These are phyloP conservation scores for Siniperca undulata DNA, from an alignment of 2,797 vertebrate genomes.

Conservation along the genomic window DNA sequence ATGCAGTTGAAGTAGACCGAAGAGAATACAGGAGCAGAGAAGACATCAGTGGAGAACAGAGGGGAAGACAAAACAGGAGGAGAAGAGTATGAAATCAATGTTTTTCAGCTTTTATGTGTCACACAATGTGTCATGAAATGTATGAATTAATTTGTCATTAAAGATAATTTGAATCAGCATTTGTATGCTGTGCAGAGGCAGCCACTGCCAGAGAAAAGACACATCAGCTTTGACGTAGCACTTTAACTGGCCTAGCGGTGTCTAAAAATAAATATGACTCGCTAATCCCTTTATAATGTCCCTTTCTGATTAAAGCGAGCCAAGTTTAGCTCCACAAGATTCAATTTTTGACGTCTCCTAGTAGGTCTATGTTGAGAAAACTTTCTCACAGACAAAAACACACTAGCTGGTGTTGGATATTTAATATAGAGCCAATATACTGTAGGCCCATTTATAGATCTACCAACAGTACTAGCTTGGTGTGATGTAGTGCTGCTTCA, in stretches of 20 bases:
- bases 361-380: constrained; percentile 13
- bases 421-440: background rate
- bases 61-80: constrained; percentile 9
- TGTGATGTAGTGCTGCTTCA: background rate
- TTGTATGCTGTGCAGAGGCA: constrained; percentile 4
- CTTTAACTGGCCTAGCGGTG: constrained; percentile 50
- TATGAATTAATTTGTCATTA: constrained; percentile 34
- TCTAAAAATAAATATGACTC: constrained; percentile 72
- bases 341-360: constrained; percentile 32
- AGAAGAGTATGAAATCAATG: constrained; percentile 11
- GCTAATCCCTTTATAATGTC: constrained; percentile 66
- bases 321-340: constrained; percentile 52
- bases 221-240: constrained; percentile 19
- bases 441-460: background rate
- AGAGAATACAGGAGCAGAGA: constrained; percentile 28
- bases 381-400: constrained; percentile 11
- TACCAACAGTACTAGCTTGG: background rate
- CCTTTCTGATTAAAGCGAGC: constrained; percentile 58
- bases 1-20: constrained; percentile 26
- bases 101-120: constrained; percentile 12
- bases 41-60: background rate
- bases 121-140: constrained; percentile 15
- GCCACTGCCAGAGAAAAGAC: constrained; percentile 15
- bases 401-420: background rate
- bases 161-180: constrained; percentile 35